Conservation (phyloP, 2,888 invertebrate species). For the Pemphredon lugubris region DNA sequence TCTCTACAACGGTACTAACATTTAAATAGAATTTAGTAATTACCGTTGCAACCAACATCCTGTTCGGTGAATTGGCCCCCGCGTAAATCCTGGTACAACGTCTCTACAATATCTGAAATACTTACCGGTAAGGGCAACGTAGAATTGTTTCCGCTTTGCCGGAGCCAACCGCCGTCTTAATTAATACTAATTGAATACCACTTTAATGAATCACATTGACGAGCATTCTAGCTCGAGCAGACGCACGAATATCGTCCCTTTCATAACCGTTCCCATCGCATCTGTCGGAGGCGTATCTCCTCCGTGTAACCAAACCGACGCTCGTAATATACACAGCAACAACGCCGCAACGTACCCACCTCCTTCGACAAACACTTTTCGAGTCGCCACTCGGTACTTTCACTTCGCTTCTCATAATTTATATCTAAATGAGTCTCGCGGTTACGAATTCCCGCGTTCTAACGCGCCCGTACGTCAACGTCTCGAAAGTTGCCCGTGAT, state of each 20-base stretch:
- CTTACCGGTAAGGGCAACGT: too few species aligned
- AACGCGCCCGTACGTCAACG: not conserved
- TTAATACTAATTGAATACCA: slow-evolving; percentile 71
- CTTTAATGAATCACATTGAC: slow-evolving; percentile 44
- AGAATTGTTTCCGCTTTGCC: slow-evolving; percentile 36
- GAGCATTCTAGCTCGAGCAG: not conserved
- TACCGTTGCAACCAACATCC: too few species aligned
- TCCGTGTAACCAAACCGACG: slow-evolving; percentile 12
- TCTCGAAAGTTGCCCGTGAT: slow-evolving; percentile 3
- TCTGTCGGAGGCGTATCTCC: slow-evolving; percentile 1
- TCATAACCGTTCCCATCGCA: slow-evolving; percentile 5
- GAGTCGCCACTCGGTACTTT: slow-evolving; percentile 46
- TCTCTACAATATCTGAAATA: too few species aligned
- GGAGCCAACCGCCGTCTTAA: slow-evolving; percentile 60
- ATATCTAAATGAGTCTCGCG: slow-evolving; percentile 39
- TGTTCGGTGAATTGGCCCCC: too few species aligned
- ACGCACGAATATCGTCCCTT: slow-evolving; percentile 1
- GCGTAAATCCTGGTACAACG: too few species aligned
- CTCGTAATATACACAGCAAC: too few species aligned
- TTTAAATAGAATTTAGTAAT: too few species aligned
- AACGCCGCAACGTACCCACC: not conserved
- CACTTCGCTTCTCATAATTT: slow-evolving; percentile 46
- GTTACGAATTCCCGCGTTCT: slow-evolving; percentile 7
- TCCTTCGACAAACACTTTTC: slow-evolving; percentile 15
- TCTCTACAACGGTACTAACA: too few species aligned